Conservation (phyloP, 53 echinoderm and acorn worm species). For the Apostichopus leukothele region DNA sequence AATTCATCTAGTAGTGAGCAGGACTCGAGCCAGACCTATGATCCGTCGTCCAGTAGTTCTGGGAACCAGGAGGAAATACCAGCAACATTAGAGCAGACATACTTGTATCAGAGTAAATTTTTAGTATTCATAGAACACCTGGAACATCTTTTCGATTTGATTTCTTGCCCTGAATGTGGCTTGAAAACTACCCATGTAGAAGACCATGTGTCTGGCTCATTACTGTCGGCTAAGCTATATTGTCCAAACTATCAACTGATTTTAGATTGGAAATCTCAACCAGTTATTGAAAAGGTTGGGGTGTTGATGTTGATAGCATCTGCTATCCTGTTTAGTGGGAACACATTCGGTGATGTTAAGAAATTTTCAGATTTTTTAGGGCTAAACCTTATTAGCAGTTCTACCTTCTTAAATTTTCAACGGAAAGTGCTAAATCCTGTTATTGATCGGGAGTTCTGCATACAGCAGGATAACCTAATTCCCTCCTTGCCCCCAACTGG, state of each 20-base stretch:
- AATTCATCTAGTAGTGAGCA: too few species aligned
- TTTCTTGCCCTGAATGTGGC: too few species aligned
- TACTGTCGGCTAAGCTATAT: neutral
- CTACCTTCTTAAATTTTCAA: conserved; percentile 33
- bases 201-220: conserved; percentile 7
- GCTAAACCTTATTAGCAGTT: neutral
- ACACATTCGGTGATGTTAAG: neutral
- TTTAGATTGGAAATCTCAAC: conserved; percentile 38
- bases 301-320: conserved; percentile 34
- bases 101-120: too few species aligned
- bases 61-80: too few species aligned
- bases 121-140: too few species aligned
- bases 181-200: neutral
- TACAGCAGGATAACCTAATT: conserved; percentile 9
- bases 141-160: too few species aligned
- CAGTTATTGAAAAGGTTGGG: neutral
- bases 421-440: conserved; percentile 25
- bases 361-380: conserved; percentile 21
- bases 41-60: too few species aligned
- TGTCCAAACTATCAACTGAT: neutral
- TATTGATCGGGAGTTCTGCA: neutral
- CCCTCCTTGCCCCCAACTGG: neutral
- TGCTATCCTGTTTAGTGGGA: conserved; percentile 39
- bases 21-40: too few species aligned
- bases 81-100: too few species aligned